Evolutionary conservation across 2,888 invertebrate species (phyloP), one percentile per base, ranked within the genome.

Genomic region (Pemphredon lugubris): DNA sequence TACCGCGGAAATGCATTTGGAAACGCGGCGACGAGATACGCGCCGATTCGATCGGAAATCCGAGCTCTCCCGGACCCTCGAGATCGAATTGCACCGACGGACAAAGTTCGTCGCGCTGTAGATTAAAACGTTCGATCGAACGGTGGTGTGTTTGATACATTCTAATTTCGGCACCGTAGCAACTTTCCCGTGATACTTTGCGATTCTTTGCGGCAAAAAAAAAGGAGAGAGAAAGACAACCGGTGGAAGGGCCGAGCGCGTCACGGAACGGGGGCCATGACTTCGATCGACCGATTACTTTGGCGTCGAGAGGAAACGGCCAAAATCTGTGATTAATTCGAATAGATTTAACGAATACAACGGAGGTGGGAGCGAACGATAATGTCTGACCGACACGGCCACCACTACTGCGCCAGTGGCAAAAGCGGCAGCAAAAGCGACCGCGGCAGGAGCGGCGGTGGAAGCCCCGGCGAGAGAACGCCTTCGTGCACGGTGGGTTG

Each of bases 1-100:
- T 26, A 3, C 26, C 26, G 4, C 26, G 26, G 26, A 57, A 48
- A 64, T 37, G 64, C 48, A 58, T 55, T 64, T 64, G 40, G 64
- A 64, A 64, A 58, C 47, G 59, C 40, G 42, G 59, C 59, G 42
- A 48, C 59, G 44, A 44, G 44, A 60, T 60, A 45, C 51, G 47
- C 42, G 50, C n/a, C 59, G 60, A 51, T 60, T 34, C 44, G 50
- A 44, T 47, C 59, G 51, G 65, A 65, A 65, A 65, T 65, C 65
- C 55, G 60, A 51, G 65, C 65, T 60, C 61, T 65, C 54, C 60
- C n/a, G n/a, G 51, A 45, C 60, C 47, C 65, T 60, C 60, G 60
- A 59, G 59, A 40, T 60, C 54, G 59, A 60, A 54, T 65, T 65
- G 59, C 37, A 39, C 39, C 45, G 65, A 51, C 61, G 51, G 48